Evolutionary conservation across 2,797 vertebrate species (phyloP).

Genomic region (Cynopterus sphinx): DNA sequence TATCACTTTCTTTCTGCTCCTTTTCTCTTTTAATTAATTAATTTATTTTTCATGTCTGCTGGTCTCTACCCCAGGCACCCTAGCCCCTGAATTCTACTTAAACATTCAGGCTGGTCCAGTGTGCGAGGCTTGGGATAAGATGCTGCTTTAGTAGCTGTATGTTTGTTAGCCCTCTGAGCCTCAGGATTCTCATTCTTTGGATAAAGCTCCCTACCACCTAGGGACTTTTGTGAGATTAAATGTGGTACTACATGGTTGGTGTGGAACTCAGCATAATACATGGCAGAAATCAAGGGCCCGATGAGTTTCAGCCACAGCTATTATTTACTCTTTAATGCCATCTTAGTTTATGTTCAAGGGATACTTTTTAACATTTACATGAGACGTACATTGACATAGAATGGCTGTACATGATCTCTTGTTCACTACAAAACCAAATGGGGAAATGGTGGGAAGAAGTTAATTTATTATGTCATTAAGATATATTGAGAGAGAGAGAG

Average conservation of each 20-base stretch:
- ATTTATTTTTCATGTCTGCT: slow-evolving; percentile 31
- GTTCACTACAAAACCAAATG: neutral
- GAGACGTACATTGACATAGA: neutral
- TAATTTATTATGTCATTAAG: neutral
- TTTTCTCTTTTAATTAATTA: slow-evolving; percentile 52
- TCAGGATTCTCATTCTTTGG: neutral
- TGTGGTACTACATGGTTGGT: neutral
- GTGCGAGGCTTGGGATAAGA: neutral
- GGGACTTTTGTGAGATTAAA: neutral
- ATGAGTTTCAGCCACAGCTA: neutral
- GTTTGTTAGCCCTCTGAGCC: neutral
- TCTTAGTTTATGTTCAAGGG: neutral
- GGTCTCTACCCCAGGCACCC: neutral
- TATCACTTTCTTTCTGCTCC: slow-evolving; percentile 18
- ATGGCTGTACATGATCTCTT: neutral
- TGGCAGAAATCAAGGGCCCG: neutral
- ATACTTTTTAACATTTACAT: neutral
- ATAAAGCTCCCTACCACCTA: neutral
- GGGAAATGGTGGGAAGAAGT: neutral
- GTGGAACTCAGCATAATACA: neutral
- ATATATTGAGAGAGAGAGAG: neutral
- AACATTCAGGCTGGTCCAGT: neutral
- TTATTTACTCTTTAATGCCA: neutral
- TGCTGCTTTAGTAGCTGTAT: neutral
- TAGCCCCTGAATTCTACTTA: neutral